Evolutionary conservation across 2,888 invertebrate genomes (phyloP), one percentile per base, ranked within the genome.

Genomic region (Mimumesa dahlbomi): DNA sequence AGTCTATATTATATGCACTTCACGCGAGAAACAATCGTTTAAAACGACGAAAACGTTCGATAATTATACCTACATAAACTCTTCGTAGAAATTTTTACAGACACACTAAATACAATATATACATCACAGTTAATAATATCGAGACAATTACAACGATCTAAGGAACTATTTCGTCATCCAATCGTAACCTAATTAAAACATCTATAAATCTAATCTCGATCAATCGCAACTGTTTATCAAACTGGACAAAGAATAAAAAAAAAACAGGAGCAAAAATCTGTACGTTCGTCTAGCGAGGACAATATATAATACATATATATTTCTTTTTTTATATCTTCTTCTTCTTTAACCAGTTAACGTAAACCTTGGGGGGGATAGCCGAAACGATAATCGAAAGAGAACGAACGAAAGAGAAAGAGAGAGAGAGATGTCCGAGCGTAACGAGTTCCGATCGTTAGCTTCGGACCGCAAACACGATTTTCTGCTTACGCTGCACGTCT

Each of bases 401-500:
- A 25, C 3, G 25, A 25, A 16, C 38, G 46, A 7, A 22, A 46
- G 34, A 25, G 25, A 25, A 25, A 25, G 25, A 25, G 25, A 25
- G 25, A 25, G 25, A 7, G 25, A 3, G 7, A n/a, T 13, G 49
- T 22, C 36, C 31, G 50, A 49, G 50, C n/a, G 25, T 58, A 68
- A 65, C 68, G 59, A 73, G 45, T 54, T 48, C 63, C 59, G 66
- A 66, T 62, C 59, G 62, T 72, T 61, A 46, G 46, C 31, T 59
- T n/a, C 54, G 19, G 53, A 40, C 50, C 53, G 18, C 52, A 65
- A 54, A 57, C 53, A 65, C 67, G 63, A 71, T 77, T 79, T n/a
- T n/a, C 42, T 59, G 70, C 70, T 77, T 73, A 68, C 74, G 43
- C 70, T 54, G 66, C 73, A 80, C 73, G 73, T 71, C 34, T 64